phyloP scores from a whole-genome alignment of 2,113 vertebrate genomes.

The Hyaena hyaena region DNA sequence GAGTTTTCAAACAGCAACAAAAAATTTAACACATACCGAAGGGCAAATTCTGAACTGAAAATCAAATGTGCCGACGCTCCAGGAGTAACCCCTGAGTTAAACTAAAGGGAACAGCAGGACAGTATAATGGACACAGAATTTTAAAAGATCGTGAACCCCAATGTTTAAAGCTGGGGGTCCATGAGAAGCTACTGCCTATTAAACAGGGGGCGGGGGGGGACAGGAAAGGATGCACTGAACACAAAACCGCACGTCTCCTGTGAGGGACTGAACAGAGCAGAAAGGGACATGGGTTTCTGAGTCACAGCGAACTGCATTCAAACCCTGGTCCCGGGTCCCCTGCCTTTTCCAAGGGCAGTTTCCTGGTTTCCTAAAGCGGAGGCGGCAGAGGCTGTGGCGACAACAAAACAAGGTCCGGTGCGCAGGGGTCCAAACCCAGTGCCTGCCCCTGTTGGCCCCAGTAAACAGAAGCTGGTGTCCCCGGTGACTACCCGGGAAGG shows the following conservation, averaged over 20 bases:
- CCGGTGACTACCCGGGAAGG: rapidly evolving
- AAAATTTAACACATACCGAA: neutral
- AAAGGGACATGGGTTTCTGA: neutral
- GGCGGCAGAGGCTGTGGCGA: neutral
- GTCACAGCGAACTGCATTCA: neutral
- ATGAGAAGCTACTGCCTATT: neutral
- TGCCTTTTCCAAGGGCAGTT: neutral
- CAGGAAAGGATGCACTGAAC: neutral
- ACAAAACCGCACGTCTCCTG: neutral
- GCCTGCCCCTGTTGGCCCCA: neutral
- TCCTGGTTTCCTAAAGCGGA: neutral
- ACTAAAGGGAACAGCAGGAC: neutral
- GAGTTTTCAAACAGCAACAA: neutral
- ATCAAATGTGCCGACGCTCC: neutral
- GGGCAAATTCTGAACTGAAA: neutral
- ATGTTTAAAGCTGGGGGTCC: neutral
- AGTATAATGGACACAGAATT: no score
- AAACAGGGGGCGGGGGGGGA: neutral
- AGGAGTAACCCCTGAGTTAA: neutral
- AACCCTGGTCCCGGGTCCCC: neutral
- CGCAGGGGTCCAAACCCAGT: neutral
- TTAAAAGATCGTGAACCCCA: neutral
- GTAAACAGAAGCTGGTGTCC: neutral
- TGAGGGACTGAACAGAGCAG: rapidly evolving
- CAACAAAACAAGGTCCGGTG: neutral